Conservation (phyloP, 2,113 vertebrate genomes). For the Rhabdomys dilectus region DNA sequence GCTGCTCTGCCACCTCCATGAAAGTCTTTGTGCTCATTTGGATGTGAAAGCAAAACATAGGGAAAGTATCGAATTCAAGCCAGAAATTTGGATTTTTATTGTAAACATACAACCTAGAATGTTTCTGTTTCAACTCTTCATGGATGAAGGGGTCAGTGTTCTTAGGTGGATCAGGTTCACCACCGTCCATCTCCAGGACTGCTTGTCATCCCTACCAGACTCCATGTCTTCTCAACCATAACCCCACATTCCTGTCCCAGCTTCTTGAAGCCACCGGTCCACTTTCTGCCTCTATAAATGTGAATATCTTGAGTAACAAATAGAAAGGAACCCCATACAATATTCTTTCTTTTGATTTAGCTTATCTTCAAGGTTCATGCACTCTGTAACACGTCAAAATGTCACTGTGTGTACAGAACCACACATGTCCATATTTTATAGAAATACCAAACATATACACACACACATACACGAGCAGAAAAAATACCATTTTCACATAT, state of each 20-base stretch:
- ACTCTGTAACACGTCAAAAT: not conserved
- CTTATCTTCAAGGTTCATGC: not conserved
- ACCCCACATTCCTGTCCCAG: too few species aligned
- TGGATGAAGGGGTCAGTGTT: not conserved
- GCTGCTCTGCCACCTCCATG: rapidly evolving
- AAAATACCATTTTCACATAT: not conserved
- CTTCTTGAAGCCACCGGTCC: not conserved
- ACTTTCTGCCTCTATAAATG: not conserved
- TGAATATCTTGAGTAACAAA: not conserved
- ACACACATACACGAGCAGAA: not conserved
- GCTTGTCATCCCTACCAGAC: too few species aligned
- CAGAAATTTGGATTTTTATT: not conserved
- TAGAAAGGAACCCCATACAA: not conserved
- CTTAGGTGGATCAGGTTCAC: not conserved
- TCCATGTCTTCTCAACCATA: too few species aligned
- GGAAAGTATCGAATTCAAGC: not conserved
- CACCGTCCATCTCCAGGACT: not conserved
- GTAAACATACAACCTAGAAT: not conserved
- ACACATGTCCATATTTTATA: not conserved
- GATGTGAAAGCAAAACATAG: not conserved
- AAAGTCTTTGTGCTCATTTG: not conserved
- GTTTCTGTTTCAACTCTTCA: not conserved
- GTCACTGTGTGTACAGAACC: not conserved
- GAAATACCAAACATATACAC: not conserved
- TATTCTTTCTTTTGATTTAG: not conserved